Base-by-base conservation (phyloP, 2,888 invertebrate genomes). In the Acleris cristana region DNA sequence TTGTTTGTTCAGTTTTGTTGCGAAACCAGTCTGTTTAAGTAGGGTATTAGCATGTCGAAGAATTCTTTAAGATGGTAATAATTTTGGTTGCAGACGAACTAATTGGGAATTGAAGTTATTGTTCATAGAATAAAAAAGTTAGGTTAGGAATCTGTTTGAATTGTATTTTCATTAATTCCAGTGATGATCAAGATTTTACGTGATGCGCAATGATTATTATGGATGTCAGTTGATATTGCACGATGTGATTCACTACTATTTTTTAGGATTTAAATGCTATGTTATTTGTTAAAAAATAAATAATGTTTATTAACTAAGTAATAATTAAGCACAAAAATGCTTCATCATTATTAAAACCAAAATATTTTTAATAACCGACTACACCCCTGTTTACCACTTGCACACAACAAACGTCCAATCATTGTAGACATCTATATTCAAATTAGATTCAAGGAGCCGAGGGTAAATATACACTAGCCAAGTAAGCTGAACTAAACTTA, bases 401-500 rank as follows among this genome's bases (percentile, higher is more conserved):
- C 57, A 34, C 4, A 70, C 16, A 18, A n/a, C 48, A 16, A 48
- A 65, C 70, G 72, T 74, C 78, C 79, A 76, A 76, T 77, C 72
- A 73, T 71, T 67, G 71, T 74, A 78, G 81, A 79, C 76, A 82
- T 79, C 77, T 76, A 72, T 73, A 76, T 78, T 73, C 78, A 79
- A 81, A 80, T 76, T 75, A 75, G 76, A 76, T 78, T 79, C 76
- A 80, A 82, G 81, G 80, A 79, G 74, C 79, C 68, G 69, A 44
- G 75, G 78, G 70, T 78, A 76, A 80, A 82, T 78, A 79, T 79
- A 79, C 76, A 72, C 71, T 82, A 79, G 78, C 79, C 80, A 79
- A 75, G 76, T 79, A 74, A 81, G 79, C 79, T 72, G 69, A 73
- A 73, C 68, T 74, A 58, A 83, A 80, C 79, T 77, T 80, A 79